Conservation (phyloP, 2,797 vertebrate species). For the Danio albolineatus region DNA sequence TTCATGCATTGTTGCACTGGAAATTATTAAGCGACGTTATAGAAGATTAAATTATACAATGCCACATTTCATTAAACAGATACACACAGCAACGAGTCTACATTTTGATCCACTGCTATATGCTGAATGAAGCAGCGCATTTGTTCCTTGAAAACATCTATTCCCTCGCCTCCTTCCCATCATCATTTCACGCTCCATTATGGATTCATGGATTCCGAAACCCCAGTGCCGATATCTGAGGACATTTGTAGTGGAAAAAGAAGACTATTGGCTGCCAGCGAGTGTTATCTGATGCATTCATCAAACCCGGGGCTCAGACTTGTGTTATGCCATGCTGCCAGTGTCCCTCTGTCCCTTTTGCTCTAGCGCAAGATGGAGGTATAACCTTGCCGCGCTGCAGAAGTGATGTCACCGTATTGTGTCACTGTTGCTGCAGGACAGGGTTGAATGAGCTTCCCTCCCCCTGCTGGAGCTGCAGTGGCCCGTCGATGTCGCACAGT, state of each 20-base stretch:
- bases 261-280: conserved; percentile 78
- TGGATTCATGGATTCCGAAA: conserved; percentile 67
- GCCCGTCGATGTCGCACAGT: conserved; percentile 26
- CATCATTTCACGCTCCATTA: conserved; percentile 73
- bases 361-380: conserved; percentile 66
- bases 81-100: conserved; percentile 4
- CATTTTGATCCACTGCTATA: neutral
- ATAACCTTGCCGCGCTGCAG: conserved; percentile 75
- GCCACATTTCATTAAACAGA: conserved; percentile 15
- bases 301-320: conserved; percentile 64
- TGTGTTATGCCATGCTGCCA: conserved; percentile 48
- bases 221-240: conserved; percentile 30
- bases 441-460: conserved; percentile 51
- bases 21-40: conserved; percentile 28
- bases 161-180: conserved; percentile 41
- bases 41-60: conserved; percentile 35
- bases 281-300: conserved; percentile 79
- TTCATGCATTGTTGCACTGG: conserved; percentile 12
- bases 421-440: conserved; percentile 75
- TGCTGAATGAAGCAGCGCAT: conserved; percentile 28
- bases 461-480: conserved; percentile 44
- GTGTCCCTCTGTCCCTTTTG: conserved; percentile 35
- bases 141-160: conserved; percentile 50
- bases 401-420: conserved; percentile 71
- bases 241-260: conserved; percentile 72